Evolutionary conservation across 2,113 vertebrate genomes (phyloP).

Genomic region (cat (Felis catus)): F.catus_Fca126_mat1.0 CM031416.1:75197501-75198000

Average conservation of each 20-base stretch:
- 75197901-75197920: background rate
- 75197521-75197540: background rate
- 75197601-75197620: background rate
- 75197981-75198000: background rate
- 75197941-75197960: background rate
- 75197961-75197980: background rate
- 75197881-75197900: background rate
- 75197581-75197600: background rate
- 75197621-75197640: constrained; percentile 9
- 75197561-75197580: background rate
- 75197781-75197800: background rate
- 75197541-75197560: background rate
- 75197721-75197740: background rate
- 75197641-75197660: background rate
- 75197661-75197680: background rate
- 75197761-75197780: background rate
- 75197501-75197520: background rate
- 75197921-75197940: background rate
- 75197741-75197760: background rate
- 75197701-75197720: background rate
- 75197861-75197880: background rate
- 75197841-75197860: background rate
- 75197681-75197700: background rate
- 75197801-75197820: background rate
- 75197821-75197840: background rate